phyloP scores from a whole-genome alignment of 2,888 invertebrate species.

The Drosophila borborema region DNA sequence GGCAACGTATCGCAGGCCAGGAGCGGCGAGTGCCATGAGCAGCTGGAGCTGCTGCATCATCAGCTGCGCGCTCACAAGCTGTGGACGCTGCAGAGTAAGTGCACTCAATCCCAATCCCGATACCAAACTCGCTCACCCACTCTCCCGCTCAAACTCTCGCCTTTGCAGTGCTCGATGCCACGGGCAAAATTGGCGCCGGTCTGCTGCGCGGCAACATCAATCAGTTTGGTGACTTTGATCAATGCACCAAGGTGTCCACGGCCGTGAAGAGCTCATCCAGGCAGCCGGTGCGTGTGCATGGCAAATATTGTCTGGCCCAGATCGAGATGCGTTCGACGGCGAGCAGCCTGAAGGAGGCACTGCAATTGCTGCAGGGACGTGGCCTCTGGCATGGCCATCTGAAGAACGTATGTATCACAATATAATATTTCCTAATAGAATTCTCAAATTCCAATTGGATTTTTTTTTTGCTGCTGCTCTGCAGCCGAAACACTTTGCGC shows the following conservation, averaged over 20 bases:
- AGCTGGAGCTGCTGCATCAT: slow-evolving; percentile 88
- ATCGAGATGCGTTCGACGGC: slow-evolving; percentile 88
- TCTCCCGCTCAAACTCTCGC: background rate
- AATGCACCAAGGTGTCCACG: slow-evolving; percentile 87
- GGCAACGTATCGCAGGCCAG: slow-evolving; percentile 89
- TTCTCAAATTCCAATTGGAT: background rate
- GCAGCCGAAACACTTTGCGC: slow-evolving; percentile 90
- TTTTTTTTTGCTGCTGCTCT: background rate
- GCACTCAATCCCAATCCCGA: no score
- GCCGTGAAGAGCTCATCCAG: slow-evolving; percentile 87
- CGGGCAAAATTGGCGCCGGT: slow-evolving; percentile 90
- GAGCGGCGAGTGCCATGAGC: slow-evolving; percentile 89
- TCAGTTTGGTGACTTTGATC: slow-evolving; percentile 90
- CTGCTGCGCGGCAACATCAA: slow-evolving; percentile 89
- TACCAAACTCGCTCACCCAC: background rate
- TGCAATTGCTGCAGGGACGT: slow-evolving; percentile 88
- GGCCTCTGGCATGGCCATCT: slow-evolving; percentile 88
- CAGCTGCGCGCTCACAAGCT: slow-evolving; percentile 89
- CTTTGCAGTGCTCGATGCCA: slow-evolving; percentile 89
- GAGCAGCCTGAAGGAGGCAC: slow-evolving; percentile 87
- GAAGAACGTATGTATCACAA: slow-evolving; percentile 86
- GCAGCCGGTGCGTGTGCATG: slow-evolving; percentile 88
- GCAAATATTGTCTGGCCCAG: slow-evolving; percentile 89
- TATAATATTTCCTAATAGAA: background rate
- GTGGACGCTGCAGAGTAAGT: slow-evolving; percentile 90